phyloP scores from a whole-genome alignment of 2,888 invertebrate species.

The Lepetodrilus schrolli region DNA sequence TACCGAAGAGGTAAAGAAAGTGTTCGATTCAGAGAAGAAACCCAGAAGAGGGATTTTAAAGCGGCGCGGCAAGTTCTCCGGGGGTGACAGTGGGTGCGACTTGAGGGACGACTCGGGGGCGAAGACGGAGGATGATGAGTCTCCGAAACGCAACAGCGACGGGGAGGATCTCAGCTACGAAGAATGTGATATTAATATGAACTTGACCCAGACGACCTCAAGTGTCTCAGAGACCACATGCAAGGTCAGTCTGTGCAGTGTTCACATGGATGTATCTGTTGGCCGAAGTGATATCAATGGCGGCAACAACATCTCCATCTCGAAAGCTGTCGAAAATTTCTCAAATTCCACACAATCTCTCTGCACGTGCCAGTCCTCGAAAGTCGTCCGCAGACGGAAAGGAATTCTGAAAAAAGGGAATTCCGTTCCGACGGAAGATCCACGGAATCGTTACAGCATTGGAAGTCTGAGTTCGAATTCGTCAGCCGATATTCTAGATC shows the following conservation, averaged over 20 bases:
- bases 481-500: slow-evolving; percentile 71
- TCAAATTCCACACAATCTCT: neutral
- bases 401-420: slow-evolving; percentile 63
- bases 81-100: slow-evolving; percentile 65
- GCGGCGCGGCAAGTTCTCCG: slow-evolving; percentile 60
- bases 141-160: slow-evolving; percentile 21
- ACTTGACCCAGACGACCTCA: neutral
- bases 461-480: slow-evolving; percentile 72
- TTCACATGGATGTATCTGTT: neutral
- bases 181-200: slow-evolving; percentile 14
- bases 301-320: neutral
- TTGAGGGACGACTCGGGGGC: slow-evolving; percentile 46
- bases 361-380: slow-evolving; percentile 17
- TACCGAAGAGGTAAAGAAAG: slow-evolving; percentile 36
- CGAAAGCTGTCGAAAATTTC: neutral
- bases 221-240: neutral
- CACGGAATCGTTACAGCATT: slow-evolving; percentile 66
- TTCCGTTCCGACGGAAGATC: slow-evolving; percentile 44
- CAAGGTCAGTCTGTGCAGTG: neutral
- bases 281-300: neutral
- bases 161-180: slow-evolving; percentile 20
- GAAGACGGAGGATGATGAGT: slow-evolving; percentile 29
- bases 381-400: slow-evolving; percentile 53
- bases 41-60: slow-evolving; percentile 71
- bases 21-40: slow-evolving; percentile 66